Base-by-base conservation (phyloP, 2,888 invertebrate genomes). In the Bugula neritina region DNA sequence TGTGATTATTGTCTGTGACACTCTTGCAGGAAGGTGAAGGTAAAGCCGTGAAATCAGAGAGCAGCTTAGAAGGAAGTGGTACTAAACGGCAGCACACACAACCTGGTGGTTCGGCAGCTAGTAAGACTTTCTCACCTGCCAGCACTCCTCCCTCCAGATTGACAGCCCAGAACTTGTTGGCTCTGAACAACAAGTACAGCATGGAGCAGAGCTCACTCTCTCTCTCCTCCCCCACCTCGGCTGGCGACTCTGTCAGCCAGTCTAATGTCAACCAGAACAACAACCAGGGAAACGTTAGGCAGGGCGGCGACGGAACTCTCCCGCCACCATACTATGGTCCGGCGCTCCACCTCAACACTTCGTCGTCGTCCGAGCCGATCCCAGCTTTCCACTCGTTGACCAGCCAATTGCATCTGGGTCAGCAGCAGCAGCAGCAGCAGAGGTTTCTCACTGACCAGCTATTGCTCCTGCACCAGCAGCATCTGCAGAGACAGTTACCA, bases 221-320 rank as follows among this genome's bases (percentile, higher is more conserved):
- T n/a, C 27, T 63, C 13, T 29, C 63, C 2, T 27, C 31, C 13
- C 63, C 43, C 43, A 17, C 43, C 5, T 43, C 34, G 5, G n/a
- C 63, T 63, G 63, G 31, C 27, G 63, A 63, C 31, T 10, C 63
- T 63, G 31, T 27, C 10, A 63, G 63, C 63, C 63, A 63, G 31
- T 63, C 63, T 13, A 63, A 63, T 31, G n/a, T 63, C 27, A 63
- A 63, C 31, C 63, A 63, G 34, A 63, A 63, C 31, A 63, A 63
- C 34, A 63, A 63, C 63, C 63, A 63, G 63, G 63, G 63, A 63
- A 63, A 63, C 63, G 63, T 63, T 63, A 63, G 63, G 63, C 63
- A 63, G 63, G 63, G 63, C 63, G 63, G 63, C 63, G 63, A 63
- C 27, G 63, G 63, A 34, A 10, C 31, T 3, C 63, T 63, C n/a